Percentiles rank a stretch among this genome's conserved stretches.
phyloP scores from a whole-genome alignment of 2,113 vertebrate species.

The Bos indicus region DNA sequence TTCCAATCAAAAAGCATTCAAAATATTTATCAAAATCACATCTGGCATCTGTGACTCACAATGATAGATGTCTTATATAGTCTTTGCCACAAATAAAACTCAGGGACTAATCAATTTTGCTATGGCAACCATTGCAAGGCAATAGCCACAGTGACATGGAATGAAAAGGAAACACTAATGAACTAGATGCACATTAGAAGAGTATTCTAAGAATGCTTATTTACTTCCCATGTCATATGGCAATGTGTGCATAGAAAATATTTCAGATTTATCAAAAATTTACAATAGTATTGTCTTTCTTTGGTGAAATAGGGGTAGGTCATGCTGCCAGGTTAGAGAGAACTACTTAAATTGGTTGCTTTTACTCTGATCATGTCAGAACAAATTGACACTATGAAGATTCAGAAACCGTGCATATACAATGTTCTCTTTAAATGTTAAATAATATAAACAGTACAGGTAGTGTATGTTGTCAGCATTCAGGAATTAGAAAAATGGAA shows the following conservation, averaged over 20 bases:
- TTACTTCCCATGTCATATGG: conserved; percentile 38
- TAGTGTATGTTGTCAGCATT: neutral
- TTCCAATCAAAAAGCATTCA: conserved; percentile 45
- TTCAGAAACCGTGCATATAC: neutral
- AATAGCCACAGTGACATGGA: conserved; percentile 69
- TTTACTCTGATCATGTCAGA: neutral
- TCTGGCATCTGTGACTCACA: conserved; percentile 59
- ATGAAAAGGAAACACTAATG: conserved; percentile 59
- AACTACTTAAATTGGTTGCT: neutral
- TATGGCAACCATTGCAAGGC: conserved; percentile 72
- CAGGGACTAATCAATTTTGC: conserved; percentile 71
- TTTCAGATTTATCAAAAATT: neutral
- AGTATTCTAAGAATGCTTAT: conserved; percentile 40
- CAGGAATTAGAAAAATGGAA: neutral
- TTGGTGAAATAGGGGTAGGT: neutral
- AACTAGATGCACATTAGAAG: conserved; percentile 58
- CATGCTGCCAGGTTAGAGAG: neutral
- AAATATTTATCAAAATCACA: conserved; percentile 64
- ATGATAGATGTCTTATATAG: conserved; percentile 41
- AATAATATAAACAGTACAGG: neutral
- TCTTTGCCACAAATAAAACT: conserved; percentile 54
- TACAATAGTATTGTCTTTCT: neutral
- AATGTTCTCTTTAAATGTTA: neutral
- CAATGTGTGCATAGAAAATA: conserved; percentile 44
- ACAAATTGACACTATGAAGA: neutral